Percentiles rank a stretch among this genome's conserved stretches.
Evolutionary conservation across 2,113 vertebrate genomes (phyloP).

Genomic region (Desmodus rotundus): DNA sequence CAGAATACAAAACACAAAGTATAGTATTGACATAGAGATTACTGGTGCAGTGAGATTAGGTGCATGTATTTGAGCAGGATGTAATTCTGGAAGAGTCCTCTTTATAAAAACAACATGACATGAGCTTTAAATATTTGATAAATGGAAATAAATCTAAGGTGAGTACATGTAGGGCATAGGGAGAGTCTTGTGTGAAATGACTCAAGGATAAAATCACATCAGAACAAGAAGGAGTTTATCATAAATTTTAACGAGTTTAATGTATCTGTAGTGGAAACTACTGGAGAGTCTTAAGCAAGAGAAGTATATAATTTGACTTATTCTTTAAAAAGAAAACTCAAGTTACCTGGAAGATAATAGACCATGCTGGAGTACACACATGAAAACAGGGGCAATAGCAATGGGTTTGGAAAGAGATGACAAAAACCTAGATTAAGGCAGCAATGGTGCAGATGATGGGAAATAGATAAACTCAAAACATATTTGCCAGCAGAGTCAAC

Average conservation of each 20-base stretch:
- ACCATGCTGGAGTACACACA: neutral
- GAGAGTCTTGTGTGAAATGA: neutral
- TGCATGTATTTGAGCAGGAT: neutral
- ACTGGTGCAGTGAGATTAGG: neutral
- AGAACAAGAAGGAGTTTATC: neutral
- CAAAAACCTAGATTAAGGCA: neutral
- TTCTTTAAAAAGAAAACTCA: neutral
- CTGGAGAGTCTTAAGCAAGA: neutral
- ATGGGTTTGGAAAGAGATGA: neutral
- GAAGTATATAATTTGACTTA: neutral
- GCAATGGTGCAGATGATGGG: neutral
- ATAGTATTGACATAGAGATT: neutral
- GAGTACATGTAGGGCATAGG: neutral
- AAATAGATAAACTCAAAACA: neutral
- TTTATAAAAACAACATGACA: slow-evolving; percentile 2
- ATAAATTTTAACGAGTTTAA: neutral
- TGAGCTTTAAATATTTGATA: neutral
- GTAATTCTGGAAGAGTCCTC: neutral
- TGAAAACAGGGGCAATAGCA: neutral
- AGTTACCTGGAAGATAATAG: neutral
- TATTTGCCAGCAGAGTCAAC: neutral
- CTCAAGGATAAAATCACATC: neutral
- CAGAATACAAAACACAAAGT: neutral
- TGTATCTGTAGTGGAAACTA: neutral
- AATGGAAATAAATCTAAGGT: neutral